Percentiles rank a stretch among this genome's conserved stretches.
phyloP scores from a whole-genome alignment of 2,888 invertebrate genomes.

The Ectemnius lituratus region DNA sequence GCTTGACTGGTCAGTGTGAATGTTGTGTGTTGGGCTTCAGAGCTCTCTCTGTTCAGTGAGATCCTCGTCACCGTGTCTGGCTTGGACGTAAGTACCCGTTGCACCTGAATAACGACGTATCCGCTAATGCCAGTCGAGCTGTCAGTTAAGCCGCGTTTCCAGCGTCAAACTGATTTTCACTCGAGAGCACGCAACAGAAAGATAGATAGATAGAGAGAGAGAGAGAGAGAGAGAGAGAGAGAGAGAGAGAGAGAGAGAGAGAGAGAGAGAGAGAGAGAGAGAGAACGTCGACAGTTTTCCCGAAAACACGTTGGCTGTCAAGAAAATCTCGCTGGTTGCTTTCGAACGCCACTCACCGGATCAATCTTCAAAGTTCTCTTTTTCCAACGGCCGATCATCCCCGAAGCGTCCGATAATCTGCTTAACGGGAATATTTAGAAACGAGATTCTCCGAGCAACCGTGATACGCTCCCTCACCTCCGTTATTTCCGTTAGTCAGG shows the following conservation, averaged over 20 bases:
- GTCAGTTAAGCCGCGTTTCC: constrained; percentile 47
- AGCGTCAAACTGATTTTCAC: constrained; percentile 34
- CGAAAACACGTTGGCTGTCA: constrained; percentile 22
- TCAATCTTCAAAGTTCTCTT: no score
- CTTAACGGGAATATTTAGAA: no score
- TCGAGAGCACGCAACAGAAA: not conserved
- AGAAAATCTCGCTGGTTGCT: not conserved
- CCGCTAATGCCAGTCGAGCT: constrained; percentile 45
- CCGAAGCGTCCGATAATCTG: no score
- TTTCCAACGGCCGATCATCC: no score
- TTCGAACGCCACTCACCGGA: no score
- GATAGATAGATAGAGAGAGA: not conserved
- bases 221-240: not conserved
- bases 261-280: not conserved
- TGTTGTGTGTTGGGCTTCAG: no score
- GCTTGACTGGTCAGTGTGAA: constrained; percentile 8
- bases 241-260: not conserved
- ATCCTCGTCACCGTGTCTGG: constrained; percentile 9
- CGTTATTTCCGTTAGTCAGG: no score
- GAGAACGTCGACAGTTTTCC: no score
- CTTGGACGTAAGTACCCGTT: constrained; percentile 32
- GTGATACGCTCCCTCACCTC: no score
- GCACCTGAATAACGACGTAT: constrained; percentile 38
- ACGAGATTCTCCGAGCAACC: no score
- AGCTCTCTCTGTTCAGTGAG: not conserved